These are phyloP conservation scores for Rhegmatorhina hoffmannsi DNA, from an alignment of 2,113 vertebrate genomes.

Conservation along the genomic window DNA sequence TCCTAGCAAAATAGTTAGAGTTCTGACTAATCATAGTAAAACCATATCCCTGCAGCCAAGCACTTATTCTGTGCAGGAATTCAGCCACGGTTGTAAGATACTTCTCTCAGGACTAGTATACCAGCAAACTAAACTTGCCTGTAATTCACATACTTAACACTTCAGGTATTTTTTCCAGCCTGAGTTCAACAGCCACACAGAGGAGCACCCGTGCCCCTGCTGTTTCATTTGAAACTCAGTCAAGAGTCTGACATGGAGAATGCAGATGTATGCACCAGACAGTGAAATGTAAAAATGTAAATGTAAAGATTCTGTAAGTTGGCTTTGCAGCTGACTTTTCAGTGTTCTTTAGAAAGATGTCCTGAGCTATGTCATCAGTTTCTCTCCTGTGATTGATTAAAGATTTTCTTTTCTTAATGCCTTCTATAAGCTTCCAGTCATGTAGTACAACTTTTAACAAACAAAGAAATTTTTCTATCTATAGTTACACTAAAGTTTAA, in stretches of 20 bases:
- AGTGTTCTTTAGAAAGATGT: background rate
- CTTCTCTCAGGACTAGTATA: background rate
- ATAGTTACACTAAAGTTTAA: background rate
- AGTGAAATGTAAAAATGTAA: background rate
- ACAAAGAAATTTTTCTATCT: background rate
- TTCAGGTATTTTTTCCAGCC: background rate
- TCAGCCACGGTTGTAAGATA: background rate
- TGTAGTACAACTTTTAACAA: background rate
- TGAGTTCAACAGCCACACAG: background rate
- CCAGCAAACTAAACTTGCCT: background rate
- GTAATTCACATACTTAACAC: background rate
- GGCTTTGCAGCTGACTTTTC: background rate
- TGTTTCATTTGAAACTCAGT: background rate
- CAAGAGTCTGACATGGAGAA: background rate
- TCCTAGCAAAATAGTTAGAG: background rate
- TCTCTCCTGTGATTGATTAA: background rate
- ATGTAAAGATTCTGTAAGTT: background rate
- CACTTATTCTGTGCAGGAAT: background rate
- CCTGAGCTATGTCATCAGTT: background rate
- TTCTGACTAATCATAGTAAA: background rate
- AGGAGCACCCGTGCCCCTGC: background rate
- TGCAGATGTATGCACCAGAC: background rate
- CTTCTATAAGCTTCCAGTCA: background rate
- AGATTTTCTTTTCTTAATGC: background rate
- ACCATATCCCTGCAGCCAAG: background rate